Evolutionary conservation across 1,140 invertebrate species (phyloP), one percentile per base, ranked within the genome.

Genomic region (Apis laboriosa): DNA sequence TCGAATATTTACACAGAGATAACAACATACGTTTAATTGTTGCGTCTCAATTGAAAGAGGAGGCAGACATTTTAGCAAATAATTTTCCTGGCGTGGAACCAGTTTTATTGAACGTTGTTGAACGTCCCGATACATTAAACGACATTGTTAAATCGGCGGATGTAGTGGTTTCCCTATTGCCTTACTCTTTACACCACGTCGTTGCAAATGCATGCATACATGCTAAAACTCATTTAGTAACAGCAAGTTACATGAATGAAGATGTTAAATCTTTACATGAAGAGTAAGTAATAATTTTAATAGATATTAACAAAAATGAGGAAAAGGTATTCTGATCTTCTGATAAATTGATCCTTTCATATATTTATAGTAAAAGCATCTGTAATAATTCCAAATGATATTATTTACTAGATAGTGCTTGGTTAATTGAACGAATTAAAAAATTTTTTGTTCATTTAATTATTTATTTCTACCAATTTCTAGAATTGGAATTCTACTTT

Each of bases 1-100:
- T 99, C 0, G 98, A 99, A 91, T 99, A 99, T 94, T 95, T 99
- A 7, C 96, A 97, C 63, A 95, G 97, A 70, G 97, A 99, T 91
- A 95, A 96, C 81, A 97, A 96, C 81, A 94, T 98, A 13, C 95
- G 95, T 24, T 96, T 99, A 28, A 98, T 97, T 9, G 96, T 99
- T 95, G 98, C 97, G 73, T 98, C 98, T 1, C 97, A 97, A 89
- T 94, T 98, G 13, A 97, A 98, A 89, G 97, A 98, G 81, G 98
- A 99, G 91, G 96, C 98, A 0, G 98, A 99, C 89, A 95, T 94
- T 0, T 91, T 99, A 55, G 97, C 97, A 0, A 94, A 95, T 3
- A 95, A 96, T 19, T 98, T 97, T 90, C 95, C 96, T 0, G 97
- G 98, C 1, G 97, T 98, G 0, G 96, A 97, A 61, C 96, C 98